These are phyloP conservation scores for Andrena marginata DNA, from an alignment of 2,888 invertebrate species.

Conservation along the genomic window DNA sequence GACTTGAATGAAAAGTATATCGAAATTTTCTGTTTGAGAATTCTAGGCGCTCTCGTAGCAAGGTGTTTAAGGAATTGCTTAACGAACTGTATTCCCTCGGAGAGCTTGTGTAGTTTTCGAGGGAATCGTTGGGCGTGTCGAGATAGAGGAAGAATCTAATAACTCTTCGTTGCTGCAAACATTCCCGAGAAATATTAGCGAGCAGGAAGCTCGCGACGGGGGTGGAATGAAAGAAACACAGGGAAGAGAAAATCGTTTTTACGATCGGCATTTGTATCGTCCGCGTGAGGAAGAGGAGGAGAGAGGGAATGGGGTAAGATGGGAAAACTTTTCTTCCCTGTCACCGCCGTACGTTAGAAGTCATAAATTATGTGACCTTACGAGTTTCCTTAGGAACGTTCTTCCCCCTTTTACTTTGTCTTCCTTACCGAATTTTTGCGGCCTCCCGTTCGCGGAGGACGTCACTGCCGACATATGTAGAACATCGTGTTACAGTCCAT, in stretches of 20 bases:
- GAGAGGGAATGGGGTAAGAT: slow-evolving; percentile 26
- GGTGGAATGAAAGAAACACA: slow-evolving; percentile 26
- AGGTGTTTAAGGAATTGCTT: not conserved
- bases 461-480: not conserved
- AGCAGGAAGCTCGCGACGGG: slow-evolving; percentile 2
- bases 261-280: slow-evolving; percentile 60
- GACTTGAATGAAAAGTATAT: too few relatives aligned
- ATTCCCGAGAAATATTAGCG: slow-evolving; percentile 52
- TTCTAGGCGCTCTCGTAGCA: not conserved
- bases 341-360: slow-evolving; percentile 61
- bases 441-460: not conserved
- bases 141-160: slow-evolving; percentile 26
- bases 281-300: slow-evolving; percentile 3
- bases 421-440: slow-evolving; percentile 10
- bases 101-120: not conserved
- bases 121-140: not conserved
- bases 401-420: slow-evolving; percentile 13
- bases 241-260: slow-evolving; percentile 59
- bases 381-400: slow-evolving; percentile 39
- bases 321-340: slow-evolving; percentile 63
- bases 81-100: not conserved
- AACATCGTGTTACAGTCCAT: slow-evolving; percentile 19
- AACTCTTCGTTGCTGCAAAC: slow-evolving; percentile 48
- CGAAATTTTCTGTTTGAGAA: too few relatives aligned
- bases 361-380: slow-evolving; percentile 67